Percentiles rank a stretch among this genome's conserved stretches.
These are phyloP conservation scores for Euproctis similis DNA, from an alignment of 2,888 invertebrate genomes.

Conservation along the genomic window DNA sequence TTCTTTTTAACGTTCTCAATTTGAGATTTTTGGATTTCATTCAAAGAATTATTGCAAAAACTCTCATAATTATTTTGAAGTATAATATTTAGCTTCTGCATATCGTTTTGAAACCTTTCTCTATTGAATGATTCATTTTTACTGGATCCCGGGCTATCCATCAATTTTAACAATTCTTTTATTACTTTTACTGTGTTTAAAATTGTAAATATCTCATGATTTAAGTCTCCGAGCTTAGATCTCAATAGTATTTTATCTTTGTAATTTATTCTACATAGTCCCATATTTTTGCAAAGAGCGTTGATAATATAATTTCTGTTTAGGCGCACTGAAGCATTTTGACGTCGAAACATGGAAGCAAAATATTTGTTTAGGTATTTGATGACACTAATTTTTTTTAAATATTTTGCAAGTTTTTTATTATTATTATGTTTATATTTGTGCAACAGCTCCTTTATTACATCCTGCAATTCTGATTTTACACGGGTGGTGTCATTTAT, in stretches of 20 bases:
- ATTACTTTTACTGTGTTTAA: slow-evolving; percentile 44
- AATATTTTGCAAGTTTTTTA: slow-evolving; percentile 7
- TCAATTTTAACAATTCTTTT: slow-evolving; percentile 39
- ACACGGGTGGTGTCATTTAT: slow-evolving; percentile 8
- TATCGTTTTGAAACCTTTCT: slow-evolving; percentile 23
- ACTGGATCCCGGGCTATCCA: slow-evolving; percentile 22
- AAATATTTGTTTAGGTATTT: slow-evolving; percentile 44
- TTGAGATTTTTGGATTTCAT: slow-evolving; percentile 33
- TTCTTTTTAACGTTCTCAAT: slow-evolving; percentile 45
- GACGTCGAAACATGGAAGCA: slow-evolving; percentile 32
- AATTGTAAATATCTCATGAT: slow-evolving; percentile 38
- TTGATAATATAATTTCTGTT: slow-evolving; percentile 34
- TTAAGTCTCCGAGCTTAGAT: slow-evolving; percentile 38
- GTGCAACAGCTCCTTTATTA: slow-evolving; percentile 18
- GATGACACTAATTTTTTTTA: slow-evolving; percentile 29
- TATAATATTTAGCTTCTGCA: slow-evolving; percentile 37
- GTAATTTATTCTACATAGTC: slow-evolving; percentile 31
- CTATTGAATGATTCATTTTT: slow-evolving; percentile 6
- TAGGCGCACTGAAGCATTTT: slow-evolving; percentile 13
- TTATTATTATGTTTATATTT: slow-evolving; percentile 10
- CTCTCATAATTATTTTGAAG: slow-evolving; percentile 28
- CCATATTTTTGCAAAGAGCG: slow-evolving; percentile 40
- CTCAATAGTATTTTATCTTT: slow-evolving; percentile 30
- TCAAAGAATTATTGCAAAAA: slow-evolving; percentile 17
- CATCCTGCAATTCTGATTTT: slow-evolving; percentile 15